Evolutionary conservation across 2,888 invertebrate genomes (phyloP).

Genomic region (Limenitis camilla): DNA sequence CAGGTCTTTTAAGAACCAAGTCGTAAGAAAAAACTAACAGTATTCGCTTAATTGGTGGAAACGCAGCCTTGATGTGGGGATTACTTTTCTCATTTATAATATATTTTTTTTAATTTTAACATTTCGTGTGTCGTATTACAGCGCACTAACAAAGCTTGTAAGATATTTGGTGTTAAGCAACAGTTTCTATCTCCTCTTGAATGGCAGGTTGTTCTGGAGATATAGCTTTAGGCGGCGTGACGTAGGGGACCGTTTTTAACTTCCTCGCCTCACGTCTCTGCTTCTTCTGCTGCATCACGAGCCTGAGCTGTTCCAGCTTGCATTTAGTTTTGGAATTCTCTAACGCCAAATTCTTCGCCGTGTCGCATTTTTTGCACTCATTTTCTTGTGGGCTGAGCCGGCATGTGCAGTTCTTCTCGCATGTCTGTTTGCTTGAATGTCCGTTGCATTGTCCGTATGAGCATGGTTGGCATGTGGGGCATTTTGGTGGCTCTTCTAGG

Average conservation of each 20-base stretch:
- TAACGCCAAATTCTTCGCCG: constrained; percentile 72
- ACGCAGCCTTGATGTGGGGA: too few relatives aligned
- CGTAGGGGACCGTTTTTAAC: constrained; percentile 79
- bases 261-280: constrained; percentile 87
- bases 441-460: constrained; percentile 58
- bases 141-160: constrained; percentile 18
- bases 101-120: too few relatives aligned
- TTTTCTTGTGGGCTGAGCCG: constrained; percentile 26
- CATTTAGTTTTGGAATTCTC: constrained; percentile 87
- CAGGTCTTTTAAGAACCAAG: too few relatives aligned
- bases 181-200: constrained; percentile 78
- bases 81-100: too few relatives aligned
- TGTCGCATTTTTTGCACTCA: constrained; percentile 65
- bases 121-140: neutral
- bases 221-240: constrained; percentile 81
- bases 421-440: constrained; percentile 30
- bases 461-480: constrained; percentile 47
- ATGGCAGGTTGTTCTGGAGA: constrained; percentile 83
- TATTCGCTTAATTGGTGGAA: too few relatives aligned
- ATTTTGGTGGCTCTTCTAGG: constrained; percentile 40
- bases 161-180: constrained; percentile 47
- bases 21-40: neutral
- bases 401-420: constrained; percentile 30
- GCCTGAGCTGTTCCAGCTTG: constrained; percentile 89
- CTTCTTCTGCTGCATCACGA: constrained; percentile 92